phyloP scores from a whole-genome alignment of 2,888 invertebrate species.

The Hypena proboscidalis region DNA sequence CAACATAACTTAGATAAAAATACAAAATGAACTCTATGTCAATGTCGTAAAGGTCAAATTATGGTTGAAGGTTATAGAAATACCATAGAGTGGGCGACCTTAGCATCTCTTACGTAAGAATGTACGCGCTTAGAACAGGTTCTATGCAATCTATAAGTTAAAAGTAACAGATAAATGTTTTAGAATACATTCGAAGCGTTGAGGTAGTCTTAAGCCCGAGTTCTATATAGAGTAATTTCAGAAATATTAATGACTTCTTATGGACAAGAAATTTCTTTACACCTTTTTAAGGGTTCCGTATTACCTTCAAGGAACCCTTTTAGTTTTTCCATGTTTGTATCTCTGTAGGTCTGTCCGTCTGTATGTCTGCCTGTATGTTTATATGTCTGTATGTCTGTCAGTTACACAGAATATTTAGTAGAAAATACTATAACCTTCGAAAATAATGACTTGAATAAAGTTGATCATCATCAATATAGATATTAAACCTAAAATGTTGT shows the following conservation, averaged over 20 bases:
- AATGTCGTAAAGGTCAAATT: slow-evolving; percentile 31
- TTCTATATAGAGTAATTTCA: not conserved
- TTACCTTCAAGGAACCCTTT: not conserved
- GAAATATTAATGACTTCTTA: no score
- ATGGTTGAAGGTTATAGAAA: slow-evolving; percentile 26
- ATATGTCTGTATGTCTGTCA: no score
- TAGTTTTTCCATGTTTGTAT: no score
- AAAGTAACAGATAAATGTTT: slow-evolving; percentile 11
- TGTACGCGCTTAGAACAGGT: slow-evolving; percentile 43
- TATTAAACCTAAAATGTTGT: no score
- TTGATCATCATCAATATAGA: no score
- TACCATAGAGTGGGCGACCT: slow-evolving; percentile 52
- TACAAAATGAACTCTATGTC: slow-evolving; percentile 35
- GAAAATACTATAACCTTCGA: no score
- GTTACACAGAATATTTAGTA: no score
- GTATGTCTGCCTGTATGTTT: no score
- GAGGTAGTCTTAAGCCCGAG: slow-evolving; percentile 8
- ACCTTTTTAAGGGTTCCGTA: no score
- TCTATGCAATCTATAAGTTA: slow-evolving; percentile 33
- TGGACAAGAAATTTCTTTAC: no score
- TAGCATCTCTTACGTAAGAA: slow-evolving; percentile 53
- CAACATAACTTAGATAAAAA: slow-evolving; percentile 4
- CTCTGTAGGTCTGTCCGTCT: no score
- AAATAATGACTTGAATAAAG: no score
- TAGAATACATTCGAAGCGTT: slow-evolving; percentile 10